A percentile compares a stretch with the other conserved stretches of the same genome.
Evolutionary conservation across 2,888 invertebrate species (phyloP).

Genomic region (Platypus cylindrus): DNA sequence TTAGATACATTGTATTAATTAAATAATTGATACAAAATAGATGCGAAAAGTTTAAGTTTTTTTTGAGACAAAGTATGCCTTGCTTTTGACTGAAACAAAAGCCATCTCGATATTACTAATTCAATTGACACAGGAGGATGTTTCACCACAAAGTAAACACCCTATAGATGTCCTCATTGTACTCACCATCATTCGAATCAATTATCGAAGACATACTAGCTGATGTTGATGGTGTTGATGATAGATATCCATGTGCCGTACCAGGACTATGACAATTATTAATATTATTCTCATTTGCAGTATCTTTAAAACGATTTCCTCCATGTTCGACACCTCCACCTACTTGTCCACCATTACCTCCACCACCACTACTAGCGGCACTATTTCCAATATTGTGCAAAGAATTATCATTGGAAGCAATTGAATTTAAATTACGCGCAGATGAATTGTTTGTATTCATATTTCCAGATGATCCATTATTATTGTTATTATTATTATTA

Average conservation of each 20-base stretch:
- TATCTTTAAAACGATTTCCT: too few species aligned
- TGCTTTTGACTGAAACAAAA: too few species aligned
- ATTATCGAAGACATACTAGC: constrained; percentile 38
- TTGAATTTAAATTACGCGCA: not conserved
- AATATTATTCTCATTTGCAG: constrained; percentile 23
- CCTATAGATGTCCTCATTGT: too few species aligned
- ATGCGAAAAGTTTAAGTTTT: too few species aligned
- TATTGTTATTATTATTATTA: not conserved
- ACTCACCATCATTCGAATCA: constrained; percentile 37
- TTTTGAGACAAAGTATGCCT: too few species aligned
- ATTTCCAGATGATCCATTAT: not conserved
- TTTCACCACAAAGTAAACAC: too few species aligned
- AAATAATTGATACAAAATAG: too few species aligned
- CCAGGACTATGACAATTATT: constrained; percentile 17
- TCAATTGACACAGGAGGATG: too few species aligned
- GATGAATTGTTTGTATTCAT: not conserved
- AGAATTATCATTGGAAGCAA: too few species aligned
- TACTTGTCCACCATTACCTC: constrained; percentile 5
- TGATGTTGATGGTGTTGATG: constrained; percentile 35
- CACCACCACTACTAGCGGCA: constrained; percentile 17
- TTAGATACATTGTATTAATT: too few species aligned
- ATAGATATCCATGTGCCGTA: constrained; percentile 17
- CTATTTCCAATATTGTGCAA: constrained; percentile 3
- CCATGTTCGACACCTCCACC: constrained; percentile 10
- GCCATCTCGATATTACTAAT: too few species aligned